A percentile compares a stretch with the other conserved stretches of the same genome.
Evolutionary conservation across 2,888 invertebrate species (phyloP).

Genomic region (Vanessa cardui): DNA sequence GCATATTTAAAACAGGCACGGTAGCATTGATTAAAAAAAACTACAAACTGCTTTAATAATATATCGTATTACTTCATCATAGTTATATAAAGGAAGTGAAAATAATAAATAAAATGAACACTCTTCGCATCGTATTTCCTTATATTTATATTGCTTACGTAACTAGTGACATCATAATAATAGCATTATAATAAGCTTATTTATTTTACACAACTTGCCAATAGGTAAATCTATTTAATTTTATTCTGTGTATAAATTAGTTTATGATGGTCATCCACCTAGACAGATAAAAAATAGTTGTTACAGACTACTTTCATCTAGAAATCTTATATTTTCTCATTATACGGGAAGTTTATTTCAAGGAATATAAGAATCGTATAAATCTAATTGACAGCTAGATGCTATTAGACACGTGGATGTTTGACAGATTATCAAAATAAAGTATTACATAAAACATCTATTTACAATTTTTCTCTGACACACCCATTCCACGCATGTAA

Average conservation of each 20-base stretch:
- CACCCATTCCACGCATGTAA: slow-evolving; percentile 72
- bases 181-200: slow-evolving; percentile 82
- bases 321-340: slow-evolving; percentile 57
- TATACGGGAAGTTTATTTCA: slow-evolving; percentile 67
- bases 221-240: slow-evolving; percentile 78
- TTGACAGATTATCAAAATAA: slow-evolving; percentile 70
- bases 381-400: slow-evolving; percentile 79
- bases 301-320: slow-evolving; percentile 79
- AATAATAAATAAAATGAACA: slow-evolving; percentile 50
- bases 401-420: slow-evolving; percentile 77
- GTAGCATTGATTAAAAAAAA: no score
- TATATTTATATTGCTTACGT: slow-evolving; percentile 83
- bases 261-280: slow-evolving; percentile 81
- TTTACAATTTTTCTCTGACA: slow-evolving; percentile 77
- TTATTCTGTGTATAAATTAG: slow-evolving; percentile 80
- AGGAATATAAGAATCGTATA: slow-evolving; percentile 77
- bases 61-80: no score
- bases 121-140: slow-evolving; percentile 69
- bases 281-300: slow-evolving; percentile 81
- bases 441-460: slow-evolving; percentile 77
- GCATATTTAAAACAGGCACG: no score
- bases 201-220: slow-evolving; percentile 82
- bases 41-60: no score
- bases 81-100: not conserved
- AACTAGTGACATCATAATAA: slow-evolving; percentile 83